Conservation (phyloP, 2,888 invertebrate genomes). For the Sarcophaga caerulescens region DNA sequence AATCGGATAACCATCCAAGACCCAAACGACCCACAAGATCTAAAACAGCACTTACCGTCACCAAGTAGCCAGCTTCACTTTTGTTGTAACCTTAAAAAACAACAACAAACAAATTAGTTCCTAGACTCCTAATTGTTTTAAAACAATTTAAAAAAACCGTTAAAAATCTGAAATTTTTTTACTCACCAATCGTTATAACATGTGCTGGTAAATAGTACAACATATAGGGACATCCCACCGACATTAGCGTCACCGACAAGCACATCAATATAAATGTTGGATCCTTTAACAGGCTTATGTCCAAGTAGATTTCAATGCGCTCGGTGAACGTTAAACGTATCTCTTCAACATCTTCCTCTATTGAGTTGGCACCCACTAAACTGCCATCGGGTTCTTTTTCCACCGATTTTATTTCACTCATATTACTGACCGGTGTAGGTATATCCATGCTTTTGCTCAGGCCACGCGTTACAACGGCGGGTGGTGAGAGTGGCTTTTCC, state of each 20-base stretch:
- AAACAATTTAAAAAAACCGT: too few relatives aligned
- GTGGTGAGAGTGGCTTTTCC: conserved; percentile 78
- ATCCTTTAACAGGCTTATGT: conserved; percentile 86
- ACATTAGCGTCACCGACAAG: conserved; percentile 88
- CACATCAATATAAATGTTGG: conserved; percentile 87
- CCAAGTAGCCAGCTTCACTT: conserved; percentile 84
- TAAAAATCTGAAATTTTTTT: neutral
- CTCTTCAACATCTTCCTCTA: conserved; percentile 74
- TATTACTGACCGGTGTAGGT: conserved; percentile 80
- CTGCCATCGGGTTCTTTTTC: conserved; percentile 63
- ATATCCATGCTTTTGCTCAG: conserved; percentile 81
- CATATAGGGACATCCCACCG: conserved; percentile 89
- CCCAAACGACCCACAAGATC: conserved; percentile 88
- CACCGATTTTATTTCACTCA: conserved; percentile 73
- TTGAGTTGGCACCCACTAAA: conserved; percentile 59
- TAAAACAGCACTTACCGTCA: conserved; percentile 88
- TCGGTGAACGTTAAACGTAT: conserved; percentile 79
- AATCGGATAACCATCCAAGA: conserved; percentile 88
- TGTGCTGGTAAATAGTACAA: conserved; percentile 89
- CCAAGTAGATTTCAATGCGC: conserved; percentile 83
- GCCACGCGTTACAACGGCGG: conserved; percentile 78
- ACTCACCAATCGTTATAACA: conserved; percentile 84
- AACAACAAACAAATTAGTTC: neutral
- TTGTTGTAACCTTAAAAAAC: conserved; percentile 78
- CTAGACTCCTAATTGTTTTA: too few relatives aligned